A percentile compares a stretch with the other conserved stretches of the same genome.
phyloP scores from a whole-genome alignment of 2,888 invertebrate genomes.

The Leptinotarsa juncta region DNA sequence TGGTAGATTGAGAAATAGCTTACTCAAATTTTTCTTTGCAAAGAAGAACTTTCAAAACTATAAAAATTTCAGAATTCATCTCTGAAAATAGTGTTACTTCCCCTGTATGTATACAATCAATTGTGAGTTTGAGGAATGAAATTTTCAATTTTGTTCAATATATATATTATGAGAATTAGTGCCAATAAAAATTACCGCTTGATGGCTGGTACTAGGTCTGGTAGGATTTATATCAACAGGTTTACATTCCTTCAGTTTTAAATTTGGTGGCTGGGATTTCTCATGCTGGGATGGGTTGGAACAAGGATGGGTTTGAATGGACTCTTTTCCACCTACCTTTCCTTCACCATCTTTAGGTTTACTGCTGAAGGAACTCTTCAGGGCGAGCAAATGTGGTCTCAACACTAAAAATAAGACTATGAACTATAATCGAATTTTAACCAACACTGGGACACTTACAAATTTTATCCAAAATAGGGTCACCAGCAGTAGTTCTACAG shows the following conservation, averaged over 20 bases:
- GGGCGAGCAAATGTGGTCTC: slow-evolving; percentile 23
- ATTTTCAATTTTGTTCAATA: too few relatives aligned
- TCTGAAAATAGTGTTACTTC: too few relatives aligned
- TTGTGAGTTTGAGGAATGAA: too few relatives aligned
- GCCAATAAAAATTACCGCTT: slow-evolving; percentile 35
- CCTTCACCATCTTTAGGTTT: slow-evolving; percentile 44
- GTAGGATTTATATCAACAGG: slow-evolving; percentile 50
- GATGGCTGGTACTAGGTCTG: slow-evolving; percentile 37
- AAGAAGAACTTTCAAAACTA: too few relatives aligned
- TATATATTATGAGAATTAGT: slow-evolving; percentile 5
- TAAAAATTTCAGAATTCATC: too few relatives aligned
- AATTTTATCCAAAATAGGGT: not conserved
- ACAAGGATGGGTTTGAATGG: slow-evolving; percentile 38
- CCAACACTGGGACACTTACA: not conserved
- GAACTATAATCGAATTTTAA: not conserved
- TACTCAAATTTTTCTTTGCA: too few relatives aligned
- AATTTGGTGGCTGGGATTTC: slow-evolving; percentile 18
- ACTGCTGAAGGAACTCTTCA: slow-evolving; percentile 35
- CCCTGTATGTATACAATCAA: too few relatives aligned
- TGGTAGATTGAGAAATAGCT: too few relatives aligned
- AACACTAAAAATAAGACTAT: slow-evolving; percentile 5
- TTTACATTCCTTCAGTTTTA: slow-evolving; percentile 49
- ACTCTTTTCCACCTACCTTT: slow-evolving; percentile 51
- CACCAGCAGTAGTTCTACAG: not conserved
- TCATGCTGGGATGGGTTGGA: slow-evolving; percentile 31